Evolutionary conservation across 2,797 vertebrate genomes (phyloP).

Genomic region (Garrulus glandarius): DNA sequence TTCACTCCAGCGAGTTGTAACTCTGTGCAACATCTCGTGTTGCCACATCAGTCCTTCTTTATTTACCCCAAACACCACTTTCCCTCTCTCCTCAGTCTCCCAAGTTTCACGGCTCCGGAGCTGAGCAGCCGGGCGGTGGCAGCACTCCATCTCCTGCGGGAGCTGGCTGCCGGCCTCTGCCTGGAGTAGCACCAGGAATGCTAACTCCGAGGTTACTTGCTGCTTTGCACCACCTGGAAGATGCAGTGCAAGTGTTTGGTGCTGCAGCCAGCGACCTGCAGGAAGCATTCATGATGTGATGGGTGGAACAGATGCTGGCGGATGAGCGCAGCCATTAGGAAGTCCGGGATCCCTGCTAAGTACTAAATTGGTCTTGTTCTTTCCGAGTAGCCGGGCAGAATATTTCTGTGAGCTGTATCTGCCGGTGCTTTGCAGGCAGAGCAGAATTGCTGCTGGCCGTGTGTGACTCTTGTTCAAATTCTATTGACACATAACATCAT

Average conservation of each 20-base stretch:
- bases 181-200: neutral
- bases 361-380: neutral
- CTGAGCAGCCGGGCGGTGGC: neutral
- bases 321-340: neutral
- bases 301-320: neutral
- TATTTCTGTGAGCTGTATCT: neutral
- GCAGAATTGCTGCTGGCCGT: neutral
- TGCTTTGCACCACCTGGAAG: neutral
- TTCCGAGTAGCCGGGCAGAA: neutral
- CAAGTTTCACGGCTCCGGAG: neutral
- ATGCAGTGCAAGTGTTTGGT: fast-evolving
- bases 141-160: neutral
- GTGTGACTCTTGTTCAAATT: neutral
- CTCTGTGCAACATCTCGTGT: fast-evolving
- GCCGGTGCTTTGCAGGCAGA: fast-evolving
- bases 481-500: neutral
- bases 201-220: neutral
- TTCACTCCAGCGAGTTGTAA: neutral
- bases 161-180: neutral
- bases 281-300: neutral
- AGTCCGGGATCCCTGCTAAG: neutral
- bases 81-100: neutral
- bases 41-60: neutral
- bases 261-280: neutral
- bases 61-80: neutral